Evolutionary conservation across 64 coral and sea anemone genomes (phyloP).

Genomic region (Orbicella faveolata): DNA sequence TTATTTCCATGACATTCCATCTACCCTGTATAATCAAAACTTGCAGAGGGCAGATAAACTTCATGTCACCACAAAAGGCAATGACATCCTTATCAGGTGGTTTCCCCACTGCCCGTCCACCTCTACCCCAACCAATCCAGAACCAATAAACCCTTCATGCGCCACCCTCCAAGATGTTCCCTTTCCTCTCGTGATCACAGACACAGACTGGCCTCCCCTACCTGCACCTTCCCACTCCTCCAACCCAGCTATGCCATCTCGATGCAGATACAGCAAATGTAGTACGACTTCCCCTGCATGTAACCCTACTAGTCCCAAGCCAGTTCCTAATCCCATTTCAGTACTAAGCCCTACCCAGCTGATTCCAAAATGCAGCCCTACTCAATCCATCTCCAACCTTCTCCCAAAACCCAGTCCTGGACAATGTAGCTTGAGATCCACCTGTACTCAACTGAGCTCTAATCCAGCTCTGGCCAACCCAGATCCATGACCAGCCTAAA

Average conservation of each 20-base stretch:
- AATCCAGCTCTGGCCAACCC: too few relatives aligned
- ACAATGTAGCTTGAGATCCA: too few relatives aligned
- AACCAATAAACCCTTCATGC: too few relatives aligned
- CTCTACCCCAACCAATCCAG: background rate
- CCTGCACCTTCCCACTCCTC: too few relatives aligned
- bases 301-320: too few relatives aligned
- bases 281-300: background rate
- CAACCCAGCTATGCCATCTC: too few relatives aligned
- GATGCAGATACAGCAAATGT: background rate
- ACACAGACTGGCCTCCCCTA: background rate
- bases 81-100: background rate
- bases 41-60: background rate
- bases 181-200: background rate
- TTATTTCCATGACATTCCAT: background rate
- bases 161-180: background rate
- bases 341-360: too few relatives aligned
- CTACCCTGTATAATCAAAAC: background rate
- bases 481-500: too few relatives aligned
- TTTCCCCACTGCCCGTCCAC: background rate
- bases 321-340: too few relatives aligned
- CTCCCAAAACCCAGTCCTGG: background rate
- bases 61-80: background rate
- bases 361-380: too few relatives aligned
- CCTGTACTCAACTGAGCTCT: too few relatives aligned
- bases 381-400: too few relatives aligned